A percentile compares a stretch with the other conserved stretches of the same genome.
These are phyloP conservation scores for Hormaphis cornu DNA, from an alignment of 1,140 invertebrate species.

Conservation along the genomic window DNA sequence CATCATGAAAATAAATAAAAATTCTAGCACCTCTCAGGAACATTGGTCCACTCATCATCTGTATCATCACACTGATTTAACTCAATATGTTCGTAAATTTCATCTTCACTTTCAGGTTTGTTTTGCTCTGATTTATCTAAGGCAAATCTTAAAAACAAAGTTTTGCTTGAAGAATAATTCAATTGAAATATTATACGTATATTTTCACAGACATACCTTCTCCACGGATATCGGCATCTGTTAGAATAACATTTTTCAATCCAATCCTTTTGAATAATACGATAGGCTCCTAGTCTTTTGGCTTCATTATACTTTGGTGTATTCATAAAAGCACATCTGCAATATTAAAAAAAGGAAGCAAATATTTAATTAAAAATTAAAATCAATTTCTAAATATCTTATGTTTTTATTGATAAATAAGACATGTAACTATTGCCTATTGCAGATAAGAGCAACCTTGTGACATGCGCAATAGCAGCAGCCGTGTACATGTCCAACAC, in stretches of 20 bases:
- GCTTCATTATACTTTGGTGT: conserved; percentile 79
- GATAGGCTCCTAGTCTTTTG: conserved; percentile 46
- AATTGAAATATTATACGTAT: background rate
- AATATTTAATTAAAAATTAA: conserved; percentile 1
- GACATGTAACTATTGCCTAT: too few species aligned
- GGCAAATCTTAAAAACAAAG: conserved; percentile 39
- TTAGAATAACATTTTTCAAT: conserved; percentile 56
- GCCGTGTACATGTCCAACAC: too few species aligned
- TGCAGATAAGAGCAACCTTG: too few species aligned
- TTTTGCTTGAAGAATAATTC: conserved; percentile 23
- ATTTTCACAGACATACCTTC: conserved; percentile 41
- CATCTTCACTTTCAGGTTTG: conserved; percentile 46
- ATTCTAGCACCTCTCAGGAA: background rate
- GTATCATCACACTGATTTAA: conserved; percentile 43
- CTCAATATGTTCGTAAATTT: conserved; percentile 39
- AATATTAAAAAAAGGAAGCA: conserved; percentile 34
- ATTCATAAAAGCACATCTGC: conserved; percentile 76
- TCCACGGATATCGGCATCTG: conserved; percentile 61
- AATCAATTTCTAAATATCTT: background rate
- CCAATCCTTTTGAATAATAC: conserved; percentile 67
- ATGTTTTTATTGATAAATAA: too few species aligned
- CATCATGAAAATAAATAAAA: background rate
- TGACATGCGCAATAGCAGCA: too few species aligned
- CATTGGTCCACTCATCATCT: conserved; percentile 40
- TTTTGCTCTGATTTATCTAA: conserved; percentile 45